Base-by-base conservation (phyloP, 2,888 invertebrate genomes). In the Sarcophaga subvicina region DNA sequence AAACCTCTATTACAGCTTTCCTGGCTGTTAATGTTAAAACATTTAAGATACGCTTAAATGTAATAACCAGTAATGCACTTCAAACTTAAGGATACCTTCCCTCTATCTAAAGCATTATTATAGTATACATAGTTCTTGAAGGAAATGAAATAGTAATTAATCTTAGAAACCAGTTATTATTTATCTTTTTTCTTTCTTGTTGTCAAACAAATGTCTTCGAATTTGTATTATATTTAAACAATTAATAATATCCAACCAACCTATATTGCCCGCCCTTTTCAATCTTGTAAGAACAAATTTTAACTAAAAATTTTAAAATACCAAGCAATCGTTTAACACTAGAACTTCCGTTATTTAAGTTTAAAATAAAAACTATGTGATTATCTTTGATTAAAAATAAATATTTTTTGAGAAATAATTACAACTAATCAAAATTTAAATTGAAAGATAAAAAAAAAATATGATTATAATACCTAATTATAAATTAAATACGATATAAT, bases 1-100 rank as follows among this genome's bases (percentile, higher is more conserved):
- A 88, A 90, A 73, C 89, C 86, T 60, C 83, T 89, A 89, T 89
- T 90, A 89, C 89, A 87, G 82, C 81, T 75, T 37, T 59, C 22
- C 27, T 14, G 54, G 17, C 76, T 63, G 69, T 69, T 85, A 83
- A 81, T 87, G 85, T 78, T 88, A 88, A 78, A 60, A 71, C 63
- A 67, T 47, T 79, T 81, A 64, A 66, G 14, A 54, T 54, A 4
- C 17, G 54, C 5, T 71, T 67, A 77, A 88, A 70, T 81, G 67
- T 80, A 79, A 79, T 75, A 82, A 77, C 67, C 77, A 83, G 72
- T 87, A 83, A 85, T 83, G 76, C 85, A 85, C 85, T 85, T 87
- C 77, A 85, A 83, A 85, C 80, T 83, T 85, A 80, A 87, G 69
- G 70, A 67, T 63, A 71, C 75, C 73, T 86, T 47, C 66, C 67